Evolutionary conservation across 2,888 invertebrate genomes (phyloP).

Genomic region (Chrysolina haemoptera): DNA sequence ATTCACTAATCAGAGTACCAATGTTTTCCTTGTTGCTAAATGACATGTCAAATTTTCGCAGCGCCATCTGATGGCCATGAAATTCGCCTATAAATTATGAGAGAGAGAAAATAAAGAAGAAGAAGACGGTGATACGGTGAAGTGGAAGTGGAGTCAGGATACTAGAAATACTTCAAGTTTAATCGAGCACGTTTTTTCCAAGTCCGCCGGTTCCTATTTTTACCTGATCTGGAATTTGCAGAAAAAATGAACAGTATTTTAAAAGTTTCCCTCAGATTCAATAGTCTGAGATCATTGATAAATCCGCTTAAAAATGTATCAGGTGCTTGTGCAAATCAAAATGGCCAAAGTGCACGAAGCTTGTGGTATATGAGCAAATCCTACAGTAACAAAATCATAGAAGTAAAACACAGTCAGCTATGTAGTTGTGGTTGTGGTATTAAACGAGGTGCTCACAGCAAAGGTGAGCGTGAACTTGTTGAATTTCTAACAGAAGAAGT

Average conservation of each 20-base stretch:
- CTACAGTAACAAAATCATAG: constrained; percentile 64
- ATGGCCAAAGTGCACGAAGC: constrained; percentile 77
- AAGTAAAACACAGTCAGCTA: constrained; percentile 74
- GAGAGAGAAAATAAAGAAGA: too few species aligned
- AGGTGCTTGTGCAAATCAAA: constrained; percentile 62
- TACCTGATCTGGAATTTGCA: not conserved
- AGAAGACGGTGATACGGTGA: too few species aligned
- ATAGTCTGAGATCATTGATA: constrained; percentile 58
- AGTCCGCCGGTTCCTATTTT: not conserved
- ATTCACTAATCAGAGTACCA: too few species aligned
- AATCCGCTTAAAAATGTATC: constrained; percentile 63
- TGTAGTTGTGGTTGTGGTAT: constrained; percentile 79
- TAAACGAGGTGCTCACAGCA: constrained; percentile 76
- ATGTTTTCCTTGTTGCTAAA: too few species aligned
- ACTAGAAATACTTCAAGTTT: too few species aligned
- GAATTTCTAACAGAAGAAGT: constrained; percentile 96
- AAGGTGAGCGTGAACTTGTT: constrained; percentile 89
- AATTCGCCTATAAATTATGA: too few species aligned
- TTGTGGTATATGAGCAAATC: constrained; percentile 81
- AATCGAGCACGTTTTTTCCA: not conserved
- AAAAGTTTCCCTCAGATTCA: constrained; percentile 74
- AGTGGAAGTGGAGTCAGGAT: not conserved
- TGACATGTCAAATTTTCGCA: too few species aligned
- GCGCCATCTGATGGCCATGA: too few species aligned
- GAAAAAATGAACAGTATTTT: constrained; percentile 81